phyloP scores from a whole-genome alignment of 2,797 vertebrate genomes.

The Petrocephalus schoutedeni region DNA sequence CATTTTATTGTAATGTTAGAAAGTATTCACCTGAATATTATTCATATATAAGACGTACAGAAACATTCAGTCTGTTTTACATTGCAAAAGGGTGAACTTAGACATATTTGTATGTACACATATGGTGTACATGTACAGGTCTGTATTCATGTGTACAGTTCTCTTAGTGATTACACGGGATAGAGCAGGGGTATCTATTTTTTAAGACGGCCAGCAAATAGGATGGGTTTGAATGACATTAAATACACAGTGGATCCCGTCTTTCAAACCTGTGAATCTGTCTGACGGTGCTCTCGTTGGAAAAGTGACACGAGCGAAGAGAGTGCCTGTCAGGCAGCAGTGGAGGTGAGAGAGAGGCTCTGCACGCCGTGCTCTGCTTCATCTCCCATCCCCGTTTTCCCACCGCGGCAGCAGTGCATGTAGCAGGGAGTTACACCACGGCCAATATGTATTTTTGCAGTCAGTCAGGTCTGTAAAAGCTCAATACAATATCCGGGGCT shows the following conservation, averaged over 20 bases:
- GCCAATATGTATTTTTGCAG: constrained; percentile 20
- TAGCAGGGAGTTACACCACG: constrained; percentile 6
- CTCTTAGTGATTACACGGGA: constrained; percentile 7
- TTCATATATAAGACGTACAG: background rate
- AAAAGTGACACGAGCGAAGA: constrained; percentile 25
- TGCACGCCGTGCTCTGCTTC: constrained; percentile 16
- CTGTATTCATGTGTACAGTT: constrained; percentile 12
- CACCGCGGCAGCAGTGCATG: background rate
- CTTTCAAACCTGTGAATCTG: constrained; percentile 22
- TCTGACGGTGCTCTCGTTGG: constrained; percentile 15
- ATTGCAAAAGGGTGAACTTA: background rate
- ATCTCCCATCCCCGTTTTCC: constrained; percentile 3
- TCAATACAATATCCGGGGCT: background rate
- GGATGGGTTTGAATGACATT: constrained; percentile 31
- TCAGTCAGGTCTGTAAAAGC: constrained; percentile 22
- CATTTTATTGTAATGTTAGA: background rate
- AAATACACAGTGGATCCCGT: constrained; percentile 30
- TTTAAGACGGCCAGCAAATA: background rate
- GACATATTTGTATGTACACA: background rate
- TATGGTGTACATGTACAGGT: background rate
- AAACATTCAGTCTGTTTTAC: background rate
- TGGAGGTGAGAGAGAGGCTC: constrained; percentile 20
- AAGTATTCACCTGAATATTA: background rate
- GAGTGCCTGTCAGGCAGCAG: constrained; percentile 29
- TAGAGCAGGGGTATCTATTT: constrained; percentile 27